A percentile compares a stretch with the other conserved stretches of the same genome.
Conservation (phyloP, 2,888 invertebrate species). For the Diplolepis rosae region DNA sequence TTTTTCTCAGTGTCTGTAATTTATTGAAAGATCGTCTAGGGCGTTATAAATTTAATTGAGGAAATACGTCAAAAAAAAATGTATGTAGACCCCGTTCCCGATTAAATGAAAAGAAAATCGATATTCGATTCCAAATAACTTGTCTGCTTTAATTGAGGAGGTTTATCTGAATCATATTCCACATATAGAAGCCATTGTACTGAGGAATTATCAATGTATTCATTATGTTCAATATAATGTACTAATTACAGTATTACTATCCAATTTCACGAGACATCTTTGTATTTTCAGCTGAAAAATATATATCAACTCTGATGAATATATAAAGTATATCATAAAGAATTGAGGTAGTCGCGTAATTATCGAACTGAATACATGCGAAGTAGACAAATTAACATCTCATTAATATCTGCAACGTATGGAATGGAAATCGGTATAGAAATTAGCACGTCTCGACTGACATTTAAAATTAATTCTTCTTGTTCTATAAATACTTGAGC, state of each 20-base stretch:
- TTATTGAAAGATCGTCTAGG: neutral
- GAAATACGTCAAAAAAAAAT: neutral
- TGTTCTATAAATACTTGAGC: neutral
- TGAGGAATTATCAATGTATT: neutral
- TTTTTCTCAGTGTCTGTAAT: constrained; percentile 5
- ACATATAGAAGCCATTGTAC: neutral
- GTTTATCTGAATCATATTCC: neutral
- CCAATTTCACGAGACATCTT: too few species aligned
- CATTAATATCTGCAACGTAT: neutral
- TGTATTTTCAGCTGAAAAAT: too few species aligned
- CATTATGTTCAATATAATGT: too few species aligned
- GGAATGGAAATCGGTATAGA: neutral
- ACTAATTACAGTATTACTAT: too few species aligned
- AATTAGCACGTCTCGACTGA: constrained; percentile 6
- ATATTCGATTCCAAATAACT: constrained; percentile 15
- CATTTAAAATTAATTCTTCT: neutral
- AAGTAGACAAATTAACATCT: too few species aligned
- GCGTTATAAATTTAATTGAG: constrained; percentile 6
- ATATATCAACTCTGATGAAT: too few species aligned
- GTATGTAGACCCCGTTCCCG: neutral
- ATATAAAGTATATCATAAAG: too few species aligned
- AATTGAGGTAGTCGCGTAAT: too few species aligned
- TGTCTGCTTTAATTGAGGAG: neutral
- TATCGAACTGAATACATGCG: neutral
- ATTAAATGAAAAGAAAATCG: constrained; percentile 7